These are phyloP conservation scores for Matsumurasca onukii DNA, from an alignment of 1,140 invertebrate genomes.

Conservation along the genomic window DNA sequence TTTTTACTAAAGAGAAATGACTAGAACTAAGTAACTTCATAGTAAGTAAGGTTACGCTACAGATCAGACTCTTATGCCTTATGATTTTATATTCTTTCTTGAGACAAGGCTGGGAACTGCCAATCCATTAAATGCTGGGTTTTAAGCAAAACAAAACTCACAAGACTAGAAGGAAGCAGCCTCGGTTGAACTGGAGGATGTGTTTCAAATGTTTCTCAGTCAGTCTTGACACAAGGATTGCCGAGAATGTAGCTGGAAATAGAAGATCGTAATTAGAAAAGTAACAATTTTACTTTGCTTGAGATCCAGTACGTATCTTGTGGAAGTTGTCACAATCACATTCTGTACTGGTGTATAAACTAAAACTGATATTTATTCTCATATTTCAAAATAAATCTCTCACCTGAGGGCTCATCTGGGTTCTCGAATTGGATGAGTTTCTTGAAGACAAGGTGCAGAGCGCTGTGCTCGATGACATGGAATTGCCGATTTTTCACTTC, in stretches of 20 bases:
- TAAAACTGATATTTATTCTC: neutral
- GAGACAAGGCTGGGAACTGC: neutral
- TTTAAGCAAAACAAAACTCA: slow-evolving; percentile 30
- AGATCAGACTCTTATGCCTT: neutral
- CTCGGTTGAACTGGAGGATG: slow-evolving; percentile 60
- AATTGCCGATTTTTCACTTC: slow-evolving; percentile 40
- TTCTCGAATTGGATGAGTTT: slow-evolving; percentile 72
- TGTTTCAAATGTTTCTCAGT: slow-evolving; percentile 48
- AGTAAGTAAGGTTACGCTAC: neutral
- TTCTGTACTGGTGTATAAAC: neutral
- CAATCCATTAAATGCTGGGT: neutral
- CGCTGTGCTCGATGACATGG: slow-evolving; percentile 73
- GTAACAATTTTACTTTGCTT: neutral
- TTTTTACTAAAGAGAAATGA: neutral
- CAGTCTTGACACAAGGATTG: slow-evolving; percentile 49
- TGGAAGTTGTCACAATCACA: neutral
- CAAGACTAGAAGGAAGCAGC: slow-evolving; percentile 59
- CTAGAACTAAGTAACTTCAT: neutral
- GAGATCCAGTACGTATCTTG: neutral
- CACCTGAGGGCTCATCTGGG: neutral
- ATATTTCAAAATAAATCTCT: neutral
- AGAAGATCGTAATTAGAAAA: slow-evolving; percentile 2
- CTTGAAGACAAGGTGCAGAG: slow-evolving; percentile 77
- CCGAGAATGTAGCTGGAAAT: slow-evolving; percentile 50
- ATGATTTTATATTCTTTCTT: neutral